Percentiles rank a stretch among this genome's conserved stretches.
Evolutionary conservation across 92 coral and sea anemone genomes (phyloP).

Genomic region (Micromussa lordhowensis): DNA sequence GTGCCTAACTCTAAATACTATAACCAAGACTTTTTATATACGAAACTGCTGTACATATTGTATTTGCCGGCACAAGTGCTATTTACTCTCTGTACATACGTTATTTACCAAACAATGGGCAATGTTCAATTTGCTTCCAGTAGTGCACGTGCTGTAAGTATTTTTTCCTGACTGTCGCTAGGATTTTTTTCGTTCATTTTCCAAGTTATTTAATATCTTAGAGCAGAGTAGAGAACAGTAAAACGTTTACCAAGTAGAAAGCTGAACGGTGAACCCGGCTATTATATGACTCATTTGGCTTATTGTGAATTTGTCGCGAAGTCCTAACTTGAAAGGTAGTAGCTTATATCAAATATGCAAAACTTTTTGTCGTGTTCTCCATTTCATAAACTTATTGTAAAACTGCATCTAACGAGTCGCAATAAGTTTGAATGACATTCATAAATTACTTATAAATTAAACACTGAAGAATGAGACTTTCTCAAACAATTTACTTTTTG

Average conservation of each 20-base stretch:
- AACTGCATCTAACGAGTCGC: not conserved
- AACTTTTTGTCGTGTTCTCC: not conserved
- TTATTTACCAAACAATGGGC: not conserved
- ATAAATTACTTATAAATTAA: not conserved
- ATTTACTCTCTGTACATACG: not conserved
- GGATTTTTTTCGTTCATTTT: not conserved
- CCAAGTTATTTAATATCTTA: not conserved
- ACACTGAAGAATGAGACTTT: not conserved
- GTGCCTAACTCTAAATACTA: not conserved
- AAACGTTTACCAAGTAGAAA: no score
- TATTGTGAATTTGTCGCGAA: not conserved
- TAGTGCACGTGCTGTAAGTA: not conserved
- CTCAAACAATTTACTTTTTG: not conserved
- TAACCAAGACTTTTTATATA: not conserved
- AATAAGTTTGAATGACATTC: not conserved
- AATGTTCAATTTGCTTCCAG: not conserved
- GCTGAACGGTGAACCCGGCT: no score
- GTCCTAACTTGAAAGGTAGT: not conserved
- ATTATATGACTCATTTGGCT: not conserved
- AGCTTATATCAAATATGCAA: not conserved
- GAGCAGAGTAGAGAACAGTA: no score
- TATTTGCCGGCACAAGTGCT: not conserved
- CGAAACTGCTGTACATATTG: no score
- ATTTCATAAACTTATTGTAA: not conserved
- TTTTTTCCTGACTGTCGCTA: not conserved